Evolutionary conservation across 2,888 invertebrate species (phyloP).

Genomic region (Melanotus villosus): DNA sequence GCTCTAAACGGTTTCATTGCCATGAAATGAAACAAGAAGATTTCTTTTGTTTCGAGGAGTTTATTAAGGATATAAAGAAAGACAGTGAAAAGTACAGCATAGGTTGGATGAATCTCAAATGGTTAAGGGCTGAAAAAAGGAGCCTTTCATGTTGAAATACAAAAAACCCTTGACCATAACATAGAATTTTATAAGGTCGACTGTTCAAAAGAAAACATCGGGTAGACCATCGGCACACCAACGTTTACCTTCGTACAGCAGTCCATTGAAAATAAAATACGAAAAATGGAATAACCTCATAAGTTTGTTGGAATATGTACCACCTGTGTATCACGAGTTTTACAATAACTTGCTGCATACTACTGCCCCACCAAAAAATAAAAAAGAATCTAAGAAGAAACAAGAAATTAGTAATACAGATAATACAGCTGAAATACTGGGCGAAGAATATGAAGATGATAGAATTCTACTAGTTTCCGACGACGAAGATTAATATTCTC

Average conservation of each 20-base stretch:
- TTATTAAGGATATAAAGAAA: background rate
- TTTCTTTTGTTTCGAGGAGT: background rate
- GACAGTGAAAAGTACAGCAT: background rate
- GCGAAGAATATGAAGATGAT: no score
- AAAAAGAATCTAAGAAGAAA: background rate
- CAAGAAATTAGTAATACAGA: no score
- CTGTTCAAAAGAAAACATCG: no score
- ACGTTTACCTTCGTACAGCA: no score
- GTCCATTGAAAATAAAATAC: background rate
- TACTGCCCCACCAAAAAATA: background rate
- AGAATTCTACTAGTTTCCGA: no score
- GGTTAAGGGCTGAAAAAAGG: background rate
- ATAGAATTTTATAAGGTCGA: background rate
- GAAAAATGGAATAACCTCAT: background rate
- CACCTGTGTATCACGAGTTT: background rate
- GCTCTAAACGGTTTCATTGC: background rate
- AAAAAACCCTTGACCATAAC: no score
- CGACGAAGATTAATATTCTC: no score
- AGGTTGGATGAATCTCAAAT: background rate
- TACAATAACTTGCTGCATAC: background rate
- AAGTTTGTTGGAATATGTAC: background rate
- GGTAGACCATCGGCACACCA: no score
- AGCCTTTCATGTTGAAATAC: no score
- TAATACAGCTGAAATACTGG: no score
- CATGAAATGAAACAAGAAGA: background rate